Percentiles rank a stretch among this genome's conserved stretches.
Conservation (phyloP, 1,140 invertebrate species). For the Telenomus remus region DNA sequence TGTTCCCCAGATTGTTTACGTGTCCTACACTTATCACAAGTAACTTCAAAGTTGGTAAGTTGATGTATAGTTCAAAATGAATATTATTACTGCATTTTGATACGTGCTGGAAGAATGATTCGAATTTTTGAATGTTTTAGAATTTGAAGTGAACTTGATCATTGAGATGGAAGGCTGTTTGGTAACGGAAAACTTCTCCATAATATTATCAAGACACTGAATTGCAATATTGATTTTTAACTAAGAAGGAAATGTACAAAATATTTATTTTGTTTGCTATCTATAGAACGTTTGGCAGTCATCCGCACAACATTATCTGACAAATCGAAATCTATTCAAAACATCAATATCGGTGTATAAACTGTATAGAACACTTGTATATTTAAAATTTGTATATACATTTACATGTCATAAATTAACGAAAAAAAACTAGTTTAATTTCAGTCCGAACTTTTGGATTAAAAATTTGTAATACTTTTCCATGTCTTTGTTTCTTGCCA, state of each 20-base stretch:
- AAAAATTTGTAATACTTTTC: conserved; percentile 72
- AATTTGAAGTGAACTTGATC: conserved; percentile 97
- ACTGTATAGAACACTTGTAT: not conserved
- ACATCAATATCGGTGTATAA: no score
- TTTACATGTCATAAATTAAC: conserved; percentile 5
- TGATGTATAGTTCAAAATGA: conserved; percentile 4
- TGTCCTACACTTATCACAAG: conserved; percentile 93
- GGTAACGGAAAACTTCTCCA: conserved; percentile 97
- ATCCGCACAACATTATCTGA: not conserved
- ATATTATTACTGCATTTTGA: not conserved
- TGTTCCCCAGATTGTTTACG: conserved; percentile 95
- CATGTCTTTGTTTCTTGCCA: conserved; percentile 72
- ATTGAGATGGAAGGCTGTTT: conserved; percentile 92
- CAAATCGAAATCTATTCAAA: not conserved
- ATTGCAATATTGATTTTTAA: conserved; percentile 14
- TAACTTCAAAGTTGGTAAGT: conserved; percentile 96
- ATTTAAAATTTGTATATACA: not conserved
- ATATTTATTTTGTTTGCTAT: not conserved
- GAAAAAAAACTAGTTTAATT: conserved; percentile 41
- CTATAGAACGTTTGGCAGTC: no score
- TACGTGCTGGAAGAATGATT: not conserved
- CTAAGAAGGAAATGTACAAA: not conserved
- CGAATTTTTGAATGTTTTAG: conserved; percentile 79
- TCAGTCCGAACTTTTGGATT: conserved; percentile 70
- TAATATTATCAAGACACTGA: conserved; percentile 82